Conservation (phyloP, 2,113 vertebrate genomes). For the Cynocephalus volans region DNA sequence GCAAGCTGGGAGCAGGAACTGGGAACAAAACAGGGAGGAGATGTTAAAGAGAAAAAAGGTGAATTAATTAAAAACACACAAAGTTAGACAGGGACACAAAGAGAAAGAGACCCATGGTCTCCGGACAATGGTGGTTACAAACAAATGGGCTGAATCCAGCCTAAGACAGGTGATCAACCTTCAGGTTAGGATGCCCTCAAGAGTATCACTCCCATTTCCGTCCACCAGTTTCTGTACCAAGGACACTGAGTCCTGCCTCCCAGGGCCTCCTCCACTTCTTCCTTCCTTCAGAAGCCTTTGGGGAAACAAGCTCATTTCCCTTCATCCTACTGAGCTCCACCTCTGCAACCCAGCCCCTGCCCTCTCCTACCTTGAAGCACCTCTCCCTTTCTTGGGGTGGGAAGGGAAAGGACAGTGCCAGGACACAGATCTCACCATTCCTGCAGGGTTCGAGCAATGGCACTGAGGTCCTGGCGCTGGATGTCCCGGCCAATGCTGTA, state of each 20-base stretch:
- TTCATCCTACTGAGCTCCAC: not conserved
- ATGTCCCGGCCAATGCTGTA: conserved; percentile 98
- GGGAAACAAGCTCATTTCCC: not conserved
- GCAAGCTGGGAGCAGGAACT: not conserved
- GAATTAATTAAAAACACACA: not conserved
- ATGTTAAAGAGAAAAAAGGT: not conserved
- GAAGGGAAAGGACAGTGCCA: not conserved
- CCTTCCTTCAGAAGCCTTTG: not conserved
- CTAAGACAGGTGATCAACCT: not conserved
- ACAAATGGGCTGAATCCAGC: not conserved
- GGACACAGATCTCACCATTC: conserved; percentile 93
- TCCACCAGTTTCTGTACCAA: not conserved
- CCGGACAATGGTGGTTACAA: not conserved
- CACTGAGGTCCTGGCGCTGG: conserved; percentile 96
- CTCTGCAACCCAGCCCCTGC: not conserved
- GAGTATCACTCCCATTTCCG: not conserved
- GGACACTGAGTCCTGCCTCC: not conserved
- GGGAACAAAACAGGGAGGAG: accelerated
- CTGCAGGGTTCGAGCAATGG: conserved; percentile 97
- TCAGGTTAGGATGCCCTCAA: not conserved
- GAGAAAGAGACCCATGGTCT: not conserved
- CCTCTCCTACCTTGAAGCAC: accelerated
- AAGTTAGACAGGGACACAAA: not conserved
- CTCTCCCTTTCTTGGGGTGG: not conserved
- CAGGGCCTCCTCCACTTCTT: not conserved